Conservation (phyloP, 2,113 vertebrate species). For the Mormoops blainvillei region DNA sequence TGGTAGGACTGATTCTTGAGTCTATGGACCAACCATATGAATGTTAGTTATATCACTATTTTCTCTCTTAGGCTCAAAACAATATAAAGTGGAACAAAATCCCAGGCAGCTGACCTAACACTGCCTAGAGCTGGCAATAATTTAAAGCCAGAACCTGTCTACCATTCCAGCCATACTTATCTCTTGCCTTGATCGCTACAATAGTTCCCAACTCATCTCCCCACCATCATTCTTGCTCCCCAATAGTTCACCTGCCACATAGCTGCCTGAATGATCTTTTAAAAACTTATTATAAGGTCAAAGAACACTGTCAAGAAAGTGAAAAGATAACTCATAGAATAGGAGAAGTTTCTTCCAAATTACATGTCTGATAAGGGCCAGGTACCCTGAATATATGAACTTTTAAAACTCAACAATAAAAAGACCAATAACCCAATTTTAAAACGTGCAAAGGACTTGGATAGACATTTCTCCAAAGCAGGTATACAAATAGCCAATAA, state of each 20-base stretch:
- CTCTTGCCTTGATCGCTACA: not conserved
- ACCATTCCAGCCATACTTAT: not conserved
- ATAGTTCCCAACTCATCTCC: not conserved
- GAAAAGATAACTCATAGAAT: not conserved
- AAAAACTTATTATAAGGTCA: not conserved
- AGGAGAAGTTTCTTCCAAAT: not conserved
- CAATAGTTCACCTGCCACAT: not conserved
- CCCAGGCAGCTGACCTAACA: not conserved
- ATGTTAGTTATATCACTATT: not conserved
- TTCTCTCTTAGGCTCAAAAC: not conserved
- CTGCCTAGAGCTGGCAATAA: not conserved
- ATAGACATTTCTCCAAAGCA: not conserved
- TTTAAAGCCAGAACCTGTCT: not conserved
- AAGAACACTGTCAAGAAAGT: not conserved
- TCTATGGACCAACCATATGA: not conserved
- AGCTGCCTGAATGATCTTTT: not conserved
- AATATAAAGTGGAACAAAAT: not conserved
- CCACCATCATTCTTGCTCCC: not conserved
- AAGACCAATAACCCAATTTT: not conserved
- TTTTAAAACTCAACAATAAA: not conserved
- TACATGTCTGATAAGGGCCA: too few relatives aligned
- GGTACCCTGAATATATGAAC: too few relatives aligned
- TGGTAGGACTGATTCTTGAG: not conserved
- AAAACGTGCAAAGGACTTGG: not conserved
- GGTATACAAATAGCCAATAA: not conserved